Percentiles rank a stretch among this genome's conserved stretches.
phyloP scores from a whole-genome alignment of 2,113 vertebrate species.

The Microcebus tavaratra region DNA sequence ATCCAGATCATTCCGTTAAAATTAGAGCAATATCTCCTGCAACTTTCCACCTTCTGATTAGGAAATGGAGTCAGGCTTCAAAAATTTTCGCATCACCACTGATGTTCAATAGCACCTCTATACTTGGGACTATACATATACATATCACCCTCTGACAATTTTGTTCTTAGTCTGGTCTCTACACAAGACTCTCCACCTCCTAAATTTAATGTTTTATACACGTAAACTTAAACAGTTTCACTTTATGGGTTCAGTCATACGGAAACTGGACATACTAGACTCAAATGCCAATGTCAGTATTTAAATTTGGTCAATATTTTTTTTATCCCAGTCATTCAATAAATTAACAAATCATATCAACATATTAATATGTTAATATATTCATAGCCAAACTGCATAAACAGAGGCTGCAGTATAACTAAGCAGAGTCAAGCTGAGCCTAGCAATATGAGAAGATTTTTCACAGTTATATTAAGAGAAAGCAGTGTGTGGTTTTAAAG shows the following conservation, averaged over 20 bases:
- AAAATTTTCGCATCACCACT: neutral
- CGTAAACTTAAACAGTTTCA: neutral
- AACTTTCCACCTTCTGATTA: neutral
- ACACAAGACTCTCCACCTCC: neutral
- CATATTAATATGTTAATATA: neutral
- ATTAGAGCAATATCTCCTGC: neutral
- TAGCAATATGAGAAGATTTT: neutral
- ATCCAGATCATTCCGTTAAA: neutral
- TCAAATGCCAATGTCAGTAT: constrained; percentile 7
- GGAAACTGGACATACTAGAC: neutral
- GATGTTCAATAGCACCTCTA: neutral
- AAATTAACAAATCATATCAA: neutral
- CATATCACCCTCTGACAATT: neutral
- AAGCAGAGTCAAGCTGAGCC: neutral
- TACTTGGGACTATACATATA: neutral
- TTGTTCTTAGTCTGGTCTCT: neutral
- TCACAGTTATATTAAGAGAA: neutral
- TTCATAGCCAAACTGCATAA: neutral
- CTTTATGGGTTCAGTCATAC: neutral
- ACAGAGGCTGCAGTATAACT: neutral
- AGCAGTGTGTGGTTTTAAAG: neutral
- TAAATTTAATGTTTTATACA: neutral
- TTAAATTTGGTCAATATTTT: neutral
- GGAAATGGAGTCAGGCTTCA: neutral
- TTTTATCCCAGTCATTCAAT: neutral